Percentiles rank a stretch among this genome's conserved stretches.
phyloP scores from a whole-genome alignment of 2,113 vertebrate genomes.

The Pelobates fuscus region DNA sequence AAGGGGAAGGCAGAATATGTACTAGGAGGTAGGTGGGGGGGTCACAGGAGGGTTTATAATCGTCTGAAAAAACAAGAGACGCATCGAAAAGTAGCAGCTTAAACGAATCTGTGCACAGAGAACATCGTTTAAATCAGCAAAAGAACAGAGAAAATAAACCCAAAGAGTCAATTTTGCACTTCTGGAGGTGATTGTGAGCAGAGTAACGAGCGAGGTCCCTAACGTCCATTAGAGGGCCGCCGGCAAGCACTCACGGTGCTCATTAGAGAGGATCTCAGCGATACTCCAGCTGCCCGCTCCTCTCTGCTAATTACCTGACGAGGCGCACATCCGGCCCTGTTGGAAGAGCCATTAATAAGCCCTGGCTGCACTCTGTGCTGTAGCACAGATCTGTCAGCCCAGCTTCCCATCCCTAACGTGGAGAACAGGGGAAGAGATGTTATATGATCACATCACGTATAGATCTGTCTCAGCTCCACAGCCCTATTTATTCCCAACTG shows the following conservation, averaged over 20 bases:
- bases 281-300: conserved; percentile 41
- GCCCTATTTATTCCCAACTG: neutral
- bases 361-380: conserved; percentile 47
- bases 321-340: conserved; percentile 57
- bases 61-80: neutral
- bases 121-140: conserved; percentile 45
- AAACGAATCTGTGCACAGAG: conserved; percentile 58
- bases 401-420: neutral
- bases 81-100: conserved; percentile 1
- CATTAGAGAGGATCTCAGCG: conserved; percentile 50
- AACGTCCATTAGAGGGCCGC: conserved; percentile 59
- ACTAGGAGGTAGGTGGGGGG: too few relatives aligned
- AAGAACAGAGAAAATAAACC: conserved; percentile 19
- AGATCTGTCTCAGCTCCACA: neutral
- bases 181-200: conserved; percentile 48
- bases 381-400: conserved; percentile 50
- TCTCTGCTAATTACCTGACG: conserved; percentile 57
- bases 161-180: conserved; percentile 10
- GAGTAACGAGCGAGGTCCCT: conserved; percentile 55
- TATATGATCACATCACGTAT: neutral
- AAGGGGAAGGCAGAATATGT: too few relatives aligned
- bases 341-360: conserved; percentile 52
- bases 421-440: conserved; percentile 17
- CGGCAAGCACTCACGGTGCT: conserved; percentile 52
- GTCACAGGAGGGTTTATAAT: neutral